Evolutionary conservation across 1,140 invertebrate species (phyloP).

Genomic region (Phymastichus coffea): DNA sequence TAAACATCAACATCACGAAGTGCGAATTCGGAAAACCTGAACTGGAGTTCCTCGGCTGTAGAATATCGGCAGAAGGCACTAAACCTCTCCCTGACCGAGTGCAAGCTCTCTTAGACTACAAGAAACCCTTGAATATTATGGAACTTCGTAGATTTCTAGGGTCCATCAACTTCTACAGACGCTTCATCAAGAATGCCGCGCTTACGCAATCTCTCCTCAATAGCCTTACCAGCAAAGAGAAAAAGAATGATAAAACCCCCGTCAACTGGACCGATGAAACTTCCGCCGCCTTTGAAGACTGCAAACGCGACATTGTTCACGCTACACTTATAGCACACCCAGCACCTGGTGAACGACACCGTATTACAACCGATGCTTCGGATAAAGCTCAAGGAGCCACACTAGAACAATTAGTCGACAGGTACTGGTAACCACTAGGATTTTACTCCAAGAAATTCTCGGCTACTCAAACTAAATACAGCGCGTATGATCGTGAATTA

Average conservation of each 20-base stretch:
- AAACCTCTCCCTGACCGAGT: conserved; percentile 27
- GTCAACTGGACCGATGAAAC: not conserved
- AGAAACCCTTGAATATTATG: not conserved
- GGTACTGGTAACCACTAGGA: too few relatives aligned
- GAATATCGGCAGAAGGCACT: not conserved
- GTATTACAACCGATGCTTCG: too few relatives aligned
- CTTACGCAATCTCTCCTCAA: not conserved
- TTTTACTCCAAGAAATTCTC: too few relatives aligned
- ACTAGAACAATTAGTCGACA: too few relatives aligned
- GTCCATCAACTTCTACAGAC: conserved; percentile 30
- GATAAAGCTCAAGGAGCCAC: too few relatives aligned
- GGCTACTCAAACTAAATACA: too few relatives aligned
- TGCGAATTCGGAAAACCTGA: conserved; percentile 16
- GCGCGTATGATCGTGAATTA: too few relatives aligned
- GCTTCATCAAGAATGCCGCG: not conserved
- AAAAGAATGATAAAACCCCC: not conserved
- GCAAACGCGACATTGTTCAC: not conserved
- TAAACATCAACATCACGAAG: conserved; percentile 29
- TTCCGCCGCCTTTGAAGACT: not conserved
- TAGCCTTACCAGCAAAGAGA: not conserved
- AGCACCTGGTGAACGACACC: too few relatives aligned
- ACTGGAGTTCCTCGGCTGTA: conserved; percentile 28
- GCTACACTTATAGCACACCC: too few relatives aligned
- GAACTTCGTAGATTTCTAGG: conserved; percentile 24
- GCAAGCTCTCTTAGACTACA: conserved; percentile 23